Conservation (phyloP, 2,113 vertebrate genomes). For the Hippocampus zosterae region DNA sequence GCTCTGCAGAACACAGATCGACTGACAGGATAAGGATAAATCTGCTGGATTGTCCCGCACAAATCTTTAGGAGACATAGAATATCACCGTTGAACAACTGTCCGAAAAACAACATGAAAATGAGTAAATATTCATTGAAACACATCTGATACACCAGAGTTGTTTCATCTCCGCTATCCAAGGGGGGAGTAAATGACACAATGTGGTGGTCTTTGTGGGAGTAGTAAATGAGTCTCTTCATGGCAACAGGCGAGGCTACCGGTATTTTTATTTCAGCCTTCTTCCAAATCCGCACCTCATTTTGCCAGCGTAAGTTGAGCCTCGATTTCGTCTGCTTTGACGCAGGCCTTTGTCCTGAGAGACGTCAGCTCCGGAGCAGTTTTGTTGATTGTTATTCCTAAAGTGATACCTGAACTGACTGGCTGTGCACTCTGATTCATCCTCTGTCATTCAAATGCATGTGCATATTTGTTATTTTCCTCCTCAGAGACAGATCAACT, state of each 20-base stretch:
- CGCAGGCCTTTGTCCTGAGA: constrained; percentile 35
- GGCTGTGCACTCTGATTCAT: constrained; percentile 25
- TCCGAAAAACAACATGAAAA: constrained; percentile 1
- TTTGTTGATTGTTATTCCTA: constrained; percentile 33
- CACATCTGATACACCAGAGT: background rate
- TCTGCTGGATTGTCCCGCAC: background rate
- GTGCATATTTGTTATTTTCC: constrained; percentile 11
- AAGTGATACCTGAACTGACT: constrained; percentile 26
- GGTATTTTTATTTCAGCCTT: constrained; percentile 44
- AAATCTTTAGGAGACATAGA: background rate
- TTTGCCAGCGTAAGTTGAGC: constrained; percentile 45
- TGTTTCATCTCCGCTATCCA: background rate
- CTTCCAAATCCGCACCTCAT: constrained; percentile 39
- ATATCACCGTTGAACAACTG: background rate
- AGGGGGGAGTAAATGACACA: constrained; percentile 26
- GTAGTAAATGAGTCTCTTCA: constrained; percentile 51
- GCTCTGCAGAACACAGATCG: constrained; percentile 2
- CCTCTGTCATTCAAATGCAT: constrained; percentile 16
- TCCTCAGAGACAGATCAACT: constrained; percentile 20
- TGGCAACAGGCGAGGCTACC: constrained; percentile 28
- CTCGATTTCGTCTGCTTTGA: constrained; percentile 37
- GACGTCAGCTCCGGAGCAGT: constrained; percentile 43
- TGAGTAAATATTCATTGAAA: constrained; percentile 3
- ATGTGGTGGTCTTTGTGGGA: constrained; percentile 34
- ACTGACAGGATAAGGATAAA: constrained; percentile 5